phyloP scores from a whole-genome alignment of 2,888 invertebrate genomes.

The Luperina testacea region DNA sequence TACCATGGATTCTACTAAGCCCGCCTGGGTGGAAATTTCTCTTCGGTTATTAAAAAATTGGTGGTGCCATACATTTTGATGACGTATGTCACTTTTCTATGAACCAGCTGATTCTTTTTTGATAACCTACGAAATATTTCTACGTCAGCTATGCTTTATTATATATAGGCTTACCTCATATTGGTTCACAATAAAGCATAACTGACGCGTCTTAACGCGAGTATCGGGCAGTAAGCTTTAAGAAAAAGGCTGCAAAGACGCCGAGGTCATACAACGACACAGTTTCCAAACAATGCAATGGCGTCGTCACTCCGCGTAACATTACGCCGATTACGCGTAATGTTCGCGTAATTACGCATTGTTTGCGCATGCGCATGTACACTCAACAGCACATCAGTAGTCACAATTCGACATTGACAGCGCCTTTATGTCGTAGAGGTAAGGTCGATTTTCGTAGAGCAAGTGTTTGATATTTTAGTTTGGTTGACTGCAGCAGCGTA shows the following conservation, averaged over 20 bases:
- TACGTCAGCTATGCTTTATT: neutral
- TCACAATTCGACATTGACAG: neutral
- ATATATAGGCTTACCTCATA: too few relatives aligned
- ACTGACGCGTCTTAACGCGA: too few relatives aligned
- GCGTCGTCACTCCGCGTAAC: conserved; percentile 15
- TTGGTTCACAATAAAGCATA: too few relatives aligned
- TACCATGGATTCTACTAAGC: too few relatives aligned
- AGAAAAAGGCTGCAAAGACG: neutral
- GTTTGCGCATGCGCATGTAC: conserved; percentile 46
- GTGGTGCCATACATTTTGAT: too few relatives aligned
- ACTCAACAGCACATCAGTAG: neutral
- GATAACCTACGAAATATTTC: neutral
- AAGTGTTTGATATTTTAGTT: too few relatives aligned
- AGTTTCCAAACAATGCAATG: conserved; percentile 54
- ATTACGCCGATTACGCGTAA: conserved; percentile 43
- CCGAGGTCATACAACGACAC: conserved; percentile 51
- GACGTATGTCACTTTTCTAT: neutral
- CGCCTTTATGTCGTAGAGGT: neutral
- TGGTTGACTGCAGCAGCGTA: neutral
- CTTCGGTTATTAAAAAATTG: too few relatives aligned
- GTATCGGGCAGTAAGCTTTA: neutral
- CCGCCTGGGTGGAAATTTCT: too few relatives aligned
- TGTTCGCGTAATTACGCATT: conserved; percentile 49
- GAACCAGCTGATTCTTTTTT: neutral
- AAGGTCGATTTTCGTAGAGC: neutral